Evolutionary conservation across 2,113 vertebrate species (phyloP).

Genomic region (Sus scrofa): T2T-Sscrofa CM000821.6:56797501-56798000

Average conservation of each 20-base stretch:
- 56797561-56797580: conserved; percentile 6
- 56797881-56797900: background rate
- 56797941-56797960: background rate
- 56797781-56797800: background rate
- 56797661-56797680: background rate
- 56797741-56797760: background rate
- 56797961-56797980: too few species aligned
- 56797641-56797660: background rate
- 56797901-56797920: background rate
- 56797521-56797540: conserved; percentile 19
- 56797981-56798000: too few species aligned
- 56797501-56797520: background rate
- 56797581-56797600: background rate
- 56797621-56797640: background rate
- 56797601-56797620: background rate
- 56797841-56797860: background rate
- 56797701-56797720: background rate
- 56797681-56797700: background rate
- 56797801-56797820: background rate
- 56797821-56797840: background rate
- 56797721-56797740: background rate
- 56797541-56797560: background rate
- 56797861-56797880: background rate
- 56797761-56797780: background rate
- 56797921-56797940: background rate